These are phyloP conservation scores for Neoitamus cyanurus DNA, from an alignment of 2,888 invertebrate genomes.

Conservation along the genomic window DNA sequence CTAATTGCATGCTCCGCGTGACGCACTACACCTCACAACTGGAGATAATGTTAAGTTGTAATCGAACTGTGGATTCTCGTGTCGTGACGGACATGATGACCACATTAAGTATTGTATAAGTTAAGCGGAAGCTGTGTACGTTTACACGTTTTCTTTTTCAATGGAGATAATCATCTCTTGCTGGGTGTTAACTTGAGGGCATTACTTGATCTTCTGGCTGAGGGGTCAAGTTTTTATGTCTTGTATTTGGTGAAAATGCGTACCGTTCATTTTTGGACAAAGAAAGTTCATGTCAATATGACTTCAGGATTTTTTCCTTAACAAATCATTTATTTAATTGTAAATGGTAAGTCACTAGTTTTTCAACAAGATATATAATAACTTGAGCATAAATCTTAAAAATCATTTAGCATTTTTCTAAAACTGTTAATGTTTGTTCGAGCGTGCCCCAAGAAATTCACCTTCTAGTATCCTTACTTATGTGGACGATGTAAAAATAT, in stretches of 20 bases:
- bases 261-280: not conserved
- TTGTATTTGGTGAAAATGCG: not conserved
- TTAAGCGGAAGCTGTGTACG: not conserved
- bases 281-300: not conserved
- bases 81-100: not conserved
- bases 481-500: too few relatives aligned
- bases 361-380: too few relatives aligned
- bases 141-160: not conserved
- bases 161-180: not conserved
- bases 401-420: too few relatives aligned
- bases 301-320: not conserved
- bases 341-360: too few relatives aligned
- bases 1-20: not conserved
- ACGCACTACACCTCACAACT: not conserved
- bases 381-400: too few relatives aligned
- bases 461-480: too few relatives aligned
- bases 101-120: not conserved
- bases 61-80: not conserved
- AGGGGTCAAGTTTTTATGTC: not conserved
- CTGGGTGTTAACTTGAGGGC: not conserved
- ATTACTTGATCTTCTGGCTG: too few relatives aligned
- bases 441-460: too few relatives aligned
- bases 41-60: not conserved
- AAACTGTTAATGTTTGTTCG: too few relatives aligned
- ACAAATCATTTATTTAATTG: too few relatives aligned